phyloP scores from a whole-genome alignment of 2,888 invertebrate genomes.

The Aleiodes testaceus region DNA sequence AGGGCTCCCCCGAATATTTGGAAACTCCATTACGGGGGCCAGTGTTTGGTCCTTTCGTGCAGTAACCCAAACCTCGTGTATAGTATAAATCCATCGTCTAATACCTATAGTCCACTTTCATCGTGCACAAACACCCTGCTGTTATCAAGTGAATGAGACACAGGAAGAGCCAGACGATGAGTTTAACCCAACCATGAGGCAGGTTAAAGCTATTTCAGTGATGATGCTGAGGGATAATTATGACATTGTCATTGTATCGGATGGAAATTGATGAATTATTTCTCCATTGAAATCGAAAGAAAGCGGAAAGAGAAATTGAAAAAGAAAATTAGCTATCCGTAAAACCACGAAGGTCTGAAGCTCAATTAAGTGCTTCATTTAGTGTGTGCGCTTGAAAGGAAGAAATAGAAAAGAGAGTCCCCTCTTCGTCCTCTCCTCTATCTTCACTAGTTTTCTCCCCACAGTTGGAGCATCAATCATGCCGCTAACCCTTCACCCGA shows the following conservation, averaged over 20 bases:
- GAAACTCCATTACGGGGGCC: slow-evolving; percentile 71
- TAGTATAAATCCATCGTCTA: slow-evolving; percentile 21
- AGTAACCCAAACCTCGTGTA: slow-evolving; percentile 49
- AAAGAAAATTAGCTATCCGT: slow-evolving; percentile 69
- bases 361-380: slow-evolving; percentile 71
- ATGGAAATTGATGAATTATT: too few relatives aligned
- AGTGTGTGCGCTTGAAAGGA: slow-evolving; percentile 65
- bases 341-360: slow-evolving; percentile 66
- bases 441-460: slow-evolving; percentile 34
- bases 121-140: slow-evolving; percentile 17
- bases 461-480: slow-evolving; percentile 72
- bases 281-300: neutral
- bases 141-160: slow-evolving; percentile 29
- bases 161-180: slow-evolving; percentile 25
- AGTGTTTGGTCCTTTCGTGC: slow-evolving; percentile 65
- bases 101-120: slow-evolving; percentile 21
- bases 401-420: slow-evolving; percentile 38
- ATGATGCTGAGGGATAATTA: slow-evolving; percentile 25
- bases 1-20: slow-evolving; percentile 72
- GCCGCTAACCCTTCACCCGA: slow-evolving; percentile 71
- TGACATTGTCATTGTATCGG: slow-evolving; percentile 18
- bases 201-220: slow-evolving; percentile 23
- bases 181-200: slow-evolving; percentile 10
- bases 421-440: slow-evolving; percentile 28
- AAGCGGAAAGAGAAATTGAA: neutral